These are phyloP conservation scores for Drosophila teissieri DNA, from an alignment of 1,140 invertebrate species.

Conservation along the genomic window DNA sequence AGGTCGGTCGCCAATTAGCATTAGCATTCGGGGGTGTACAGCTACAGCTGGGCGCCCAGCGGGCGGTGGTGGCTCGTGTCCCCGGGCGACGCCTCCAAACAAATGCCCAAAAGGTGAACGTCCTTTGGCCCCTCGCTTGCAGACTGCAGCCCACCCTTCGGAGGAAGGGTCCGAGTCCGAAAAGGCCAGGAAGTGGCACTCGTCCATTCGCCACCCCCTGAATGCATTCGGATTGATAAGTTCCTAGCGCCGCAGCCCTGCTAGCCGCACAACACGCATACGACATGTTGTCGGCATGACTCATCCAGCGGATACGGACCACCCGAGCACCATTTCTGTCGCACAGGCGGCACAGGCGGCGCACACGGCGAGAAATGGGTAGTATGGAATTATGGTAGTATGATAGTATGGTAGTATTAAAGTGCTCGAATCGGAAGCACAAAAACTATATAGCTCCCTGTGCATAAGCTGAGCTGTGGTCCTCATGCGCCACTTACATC, in stretches of 20 bases:
- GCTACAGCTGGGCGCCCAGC: neutral
- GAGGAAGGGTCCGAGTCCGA: conserved; percentile 11
- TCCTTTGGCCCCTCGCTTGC: conserved; percentile 15
- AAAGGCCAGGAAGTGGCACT: conserved; percentile 38
- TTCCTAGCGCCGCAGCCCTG: conserved; percentile 16
- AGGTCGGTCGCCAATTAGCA: conserved; percentile 42
- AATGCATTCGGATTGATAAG: conserved; percentile 51
- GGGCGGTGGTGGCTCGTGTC: conserved; percentile 7
- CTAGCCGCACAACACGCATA: conserved; percentile 52
- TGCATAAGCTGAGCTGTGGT: conserved; percentile 21
- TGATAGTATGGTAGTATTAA: too few species aligned
- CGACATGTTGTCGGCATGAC: conserved; percentile 59
- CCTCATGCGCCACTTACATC: conserved; percentile 19
- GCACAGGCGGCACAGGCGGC: too few species aligned
- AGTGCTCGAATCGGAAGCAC: too few species aligned
- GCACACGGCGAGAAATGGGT: conserved; percentile 11
- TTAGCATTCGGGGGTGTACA: conserved; percentile 18
- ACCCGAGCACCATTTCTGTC: conserved; percentile 7
- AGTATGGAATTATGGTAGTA: too few species aligned
- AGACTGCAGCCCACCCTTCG: conserved; percentile 17
- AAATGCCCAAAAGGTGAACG: conserved; percentile 44
- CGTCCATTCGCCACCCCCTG: conserved; percentile 21
- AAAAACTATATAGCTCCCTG: neutral
- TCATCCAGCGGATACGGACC: conserved; percentile 38
- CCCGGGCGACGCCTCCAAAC: conserved; percentile 17